phyloP scores from a whole-genome alignment of 2,797 vertebrate species.

The Notoglanidium macrostoma region DNA sequence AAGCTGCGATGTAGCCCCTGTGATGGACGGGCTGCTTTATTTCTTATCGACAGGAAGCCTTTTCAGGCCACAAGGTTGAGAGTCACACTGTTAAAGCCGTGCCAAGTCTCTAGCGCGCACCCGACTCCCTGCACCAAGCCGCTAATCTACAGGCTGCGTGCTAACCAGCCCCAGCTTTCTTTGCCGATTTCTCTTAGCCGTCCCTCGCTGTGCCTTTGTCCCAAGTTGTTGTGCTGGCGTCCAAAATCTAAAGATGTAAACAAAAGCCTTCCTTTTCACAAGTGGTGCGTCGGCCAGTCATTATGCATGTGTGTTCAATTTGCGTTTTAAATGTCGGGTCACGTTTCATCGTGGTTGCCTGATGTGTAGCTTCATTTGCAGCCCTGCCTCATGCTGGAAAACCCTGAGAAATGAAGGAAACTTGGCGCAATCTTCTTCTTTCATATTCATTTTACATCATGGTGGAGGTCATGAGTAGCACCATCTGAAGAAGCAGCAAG shows the following conservation, averaged over 20 bases:
- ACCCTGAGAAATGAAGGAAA: constrained; percentile 18
- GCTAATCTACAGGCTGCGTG: constrained; percentile 49
- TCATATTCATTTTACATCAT: not conserved
- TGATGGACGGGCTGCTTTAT: constrained; percentile 62
- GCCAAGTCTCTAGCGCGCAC: constrained; percentile 41
- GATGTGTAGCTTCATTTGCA: constrained; percentile 3
- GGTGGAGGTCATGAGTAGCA: constrained; percentile 4
- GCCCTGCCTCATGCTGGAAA: not conserved
- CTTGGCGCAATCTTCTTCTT: not conserved
- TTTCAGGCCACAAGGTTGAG: constrained; percentile 58
- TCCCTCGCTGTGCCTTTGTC: constrained; percentile 57
- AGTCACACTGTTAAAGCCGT: constrained; percentile 47
- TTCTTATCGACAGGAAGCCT: constrained; percentile 59
- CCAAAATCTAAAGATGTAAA: constrained; percentile 49
- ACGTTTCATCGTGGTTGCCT: constrained; percentile 36
- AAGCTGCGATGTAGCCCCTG: constrained; percentile 50
- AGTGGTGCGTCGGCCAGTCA: constrained; percentile 6
- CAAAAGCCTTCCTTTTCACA: constrained; percentile 39
- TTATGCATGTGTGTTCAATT: constrained; percentile 40
- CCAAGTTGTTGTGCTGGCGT: constrained; percentile 20
- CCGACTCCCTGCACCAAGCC: constrained; percentile 45
- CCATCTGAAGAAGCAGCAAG: constrained; percentile 11
- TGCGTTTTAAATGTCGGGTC: constrained; percentile 35
- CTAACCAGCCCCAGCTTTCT: constrained; percentile 50
- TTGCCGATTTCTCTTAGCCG: constrained; percentile 43